phyloP scores from a whole-genome alignment of 2,797 vertebrate genomes.

The Psittacula echo region DNA sequence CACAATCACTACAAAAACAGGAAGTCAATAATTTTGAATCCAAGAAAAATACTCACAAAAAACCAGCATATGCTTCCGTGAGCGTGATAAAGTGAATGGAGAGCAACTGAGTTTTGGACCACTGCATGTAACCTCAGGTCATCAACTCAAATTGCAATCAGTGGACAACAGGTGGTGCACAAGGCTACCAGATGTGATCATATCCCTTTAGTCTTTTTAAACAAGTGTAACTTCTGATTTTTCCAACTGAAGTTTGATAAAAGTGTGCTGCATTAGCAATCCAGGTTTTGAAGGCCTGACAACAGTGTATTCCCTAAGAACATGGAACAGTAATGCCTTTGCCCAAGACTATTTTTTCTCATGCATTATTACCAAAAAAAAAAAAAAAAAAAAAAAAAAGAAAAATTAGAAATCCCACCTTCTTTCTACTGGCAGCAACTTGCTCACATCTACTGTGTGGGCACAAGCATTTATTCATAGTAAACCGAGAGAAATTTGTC shows the following conservation, averaged over 20 bases:
- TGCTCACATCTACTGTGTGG: neutral
- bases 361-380: neutral
- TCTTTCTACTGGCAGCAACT: neutral
- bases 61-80: neutral
- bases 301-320: neutral
- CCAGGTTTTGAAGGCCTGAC: neutral
- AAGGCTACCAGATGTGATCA: neutral
- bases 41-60: neutral
- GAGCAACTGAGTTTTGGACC: neutral
- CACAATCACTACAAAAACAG: neutral
- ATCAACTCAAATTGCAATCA: neutral
- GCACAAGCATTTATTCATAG: constrained; percentile 22
- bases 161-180: accelerated
- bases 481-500: neutral
- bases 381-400: neutral
- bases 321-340: neutral
- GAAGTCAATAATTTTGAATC: neutral
- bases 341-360: neutral
- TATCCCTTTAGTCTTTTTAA: neutral
- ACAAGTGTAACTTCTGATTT: neutral
- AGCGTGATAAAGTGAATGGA: neutral
- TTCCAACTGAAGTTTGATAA: neutral
- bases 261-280: neutral
- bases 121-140: neutral
- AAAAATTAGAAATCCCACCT: neutral